A percentile compares a stretch with the other conserved stretches of the same genome.
These are phyloP conservation scores for Crossoptilon crossoptilon DNA, from an alignment of 2,797 vertebrate species.

Conservation along the genomic window DNA sequence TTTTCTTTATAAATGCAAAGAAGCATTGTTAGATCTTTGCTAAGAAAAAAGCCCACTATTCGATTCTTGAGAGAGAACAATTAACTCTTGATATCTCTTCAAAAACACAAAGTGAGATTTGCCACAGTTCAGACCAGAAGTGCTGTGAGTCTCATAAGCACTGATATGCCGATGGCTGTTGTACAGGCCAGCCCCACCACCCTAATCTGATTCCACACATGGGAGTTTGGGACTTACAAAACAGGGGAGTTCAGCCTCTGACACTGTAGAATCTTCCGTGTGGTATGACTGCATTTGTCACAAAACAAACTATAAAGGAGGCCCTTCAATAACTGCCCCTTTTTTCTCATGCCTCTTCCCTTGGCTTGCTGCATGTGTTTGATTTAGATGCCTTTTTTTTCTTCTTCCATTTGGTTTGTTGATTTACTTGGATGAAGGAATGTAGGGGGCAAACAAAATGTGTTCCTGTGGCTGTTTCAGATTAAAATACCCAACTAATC, in stretches of 20 bases:
- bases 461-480: background rate
- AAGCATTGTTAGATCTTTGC: background rate
- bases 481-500: slow-evolving; percentile 11
- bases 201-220: background rate
- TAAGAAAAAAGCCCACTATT: background rate
- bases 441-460: slow-evolving; percentile 38
- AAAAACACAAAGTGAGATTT: background rate
- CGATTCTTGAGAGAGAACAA: background rate
- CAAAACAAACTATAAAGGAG: background rate
- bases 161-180: accelerated
- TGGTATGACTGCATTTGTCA: background rate
- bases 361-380: slow-evolving; percentile 9
- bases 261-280: background rate
- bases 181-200: background rate
- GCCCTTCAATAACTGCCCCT: background rate
- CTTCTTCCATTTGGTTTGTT: slow-evolving; percentile 14
- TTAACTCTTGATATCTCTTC: background rate
- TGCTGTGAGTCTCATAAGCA: background rate
- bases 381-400: slow-evolving; percentile 19
- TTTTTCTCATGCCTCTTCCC: slow-evolving; percentile 12
- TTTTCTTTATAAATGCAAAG: background rate
- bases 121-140: background rate
- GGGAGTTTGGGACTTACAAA: background rate
- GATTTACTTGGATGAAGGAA: slow-evolving; percentile 46
- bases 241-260: background rate